These are phyloP conservation scores for Patiria pectinifera DNA, from an alignment of 53 echinoderm and acorn worm species.

Conservation along the genomic window DNA sequence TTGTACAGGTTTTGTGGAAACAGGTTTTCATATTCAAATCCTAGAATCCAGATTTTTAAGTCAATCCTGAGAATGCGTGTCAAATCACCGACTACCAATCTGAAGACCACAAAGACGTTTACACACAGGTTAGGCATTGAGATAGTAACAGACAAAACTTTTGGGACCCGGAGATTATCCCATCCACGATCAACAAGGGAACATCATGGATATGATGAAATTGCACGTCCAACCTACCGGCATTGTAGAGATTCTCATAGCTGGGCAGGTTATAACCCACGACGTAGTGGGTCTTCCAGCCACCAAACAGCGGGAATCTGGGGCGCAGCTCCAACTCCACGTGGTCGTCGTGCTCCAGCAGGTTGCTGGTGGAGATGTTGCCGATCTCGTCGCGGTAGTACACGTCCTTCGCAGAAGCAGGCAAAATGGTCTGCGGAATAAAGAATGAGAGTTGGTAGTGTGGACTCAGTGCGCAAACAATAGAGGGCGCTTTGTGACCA, in stretches of 20 bases:
- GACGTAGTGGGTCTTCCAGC: slow-evolving; percentile 98
- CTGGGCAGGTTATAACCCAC: slow-evolving; percentile 97
- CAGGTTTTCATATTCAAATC: too few relatives aligned
- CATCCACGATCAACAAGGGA: too few relatives aligned
- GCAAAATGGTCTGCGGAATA: slow-evolving; percentile 82
- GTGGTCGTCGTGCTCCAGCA: slow-evolving; percentile 93
- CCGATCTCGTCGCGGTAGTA: slow-evolving; percentile 99
- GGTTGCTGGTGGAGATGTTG: slow-evolving; percentile 97
- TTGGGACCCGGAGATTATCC: too few relatives aligned
- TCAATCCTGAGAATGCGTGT: too few relatives aligned
- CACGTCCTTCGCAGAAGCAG: slow-evolving; percentile 95
- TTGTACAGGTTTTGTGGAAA: too few relatives aligned
- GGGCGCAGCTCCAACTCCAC: slow-evolving; percentile 95
- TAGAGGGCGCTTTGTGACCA: too few relatives aligned
- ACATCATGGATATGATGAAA: background rate
- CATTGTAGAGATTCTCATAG: slow-evolving; percentile 95
- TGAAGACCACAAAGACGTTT: too few relatives aligned
- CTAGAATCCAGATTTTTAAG: too few relatives aligned
- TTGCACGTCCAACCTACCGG: slow-evolving; percentile 65
- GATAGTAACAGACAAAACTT: too few relatives aligned
- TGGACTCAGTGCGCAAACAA: too few relatives aligned
- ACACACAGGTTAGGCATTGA: too few relatives aligned
- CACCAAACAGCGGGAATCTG: slow-evolving; percentile 94
- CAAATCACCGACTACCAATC: too few relatives aligned
- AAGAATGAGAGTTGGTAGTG: background rate